Base-by-base conservation (phyloP, 1,140 invertebrate genomes). In the Sycophila sp. region DNA sequence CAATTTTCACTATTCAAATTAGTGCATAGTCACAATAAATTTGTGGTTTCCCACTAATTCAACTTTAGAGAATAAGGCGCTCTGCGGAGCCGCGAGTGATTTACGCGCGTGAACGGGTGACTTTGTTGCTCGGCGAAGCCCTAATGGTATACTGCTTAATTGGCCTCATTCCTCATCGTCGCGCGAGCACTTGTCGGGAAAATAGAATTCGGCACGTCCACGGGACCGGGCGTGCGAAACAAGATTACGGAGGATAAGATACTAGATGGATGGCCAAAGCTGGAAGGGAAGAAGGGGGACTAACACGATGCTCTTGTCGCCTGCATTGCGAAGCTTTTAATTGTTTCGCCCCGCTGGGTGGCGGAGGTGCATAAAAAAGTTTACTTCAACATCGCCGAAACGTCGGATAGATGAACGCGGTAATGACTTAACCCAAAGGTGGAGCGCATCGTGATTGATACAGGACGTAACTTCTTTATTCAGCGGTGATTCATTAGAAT, bases 71-170 rank as follows among this genome's bases (percentile, higher is more conserved):
- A n/a, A n/a, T n/a, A 6, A 63, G 36, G 55, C 64, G 69, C 66
- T 69, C 38, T 71, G 72, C 30, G 47, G 63, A 78, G 73, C 71
- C 72, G 63, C 71, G 73, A 75, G 69, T 82, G 81, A 83, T 81
- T 83, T 83, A 82, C 75, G 76, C 67, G 55, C 24, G 28, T 76
- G 76, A 82, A 78, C 76, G 77, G 72, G 70, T 62, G 76, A 80
- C 78, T 82, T 79, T 79, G 80, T 79, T 78, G 77, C 73, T 74
- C 70, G 69, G 74, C 74, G 73, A 74, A 76, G 73, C 63, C 73
- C 80, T 81, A 85, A 83, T 82, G 80, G 83, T 81, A 81, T 80
- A 82, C 76, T 75, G 78, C 80, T 84, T 85, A 85, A 85, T 83
- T 83, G 80, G 81, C 80, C 78, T 76, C 78, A 80, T 84, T 84